phyloP scores from a whole-genome alignment of 35 echinoderm and acorn worm genomes.

The Eucidaris tribuloides region DNA sequence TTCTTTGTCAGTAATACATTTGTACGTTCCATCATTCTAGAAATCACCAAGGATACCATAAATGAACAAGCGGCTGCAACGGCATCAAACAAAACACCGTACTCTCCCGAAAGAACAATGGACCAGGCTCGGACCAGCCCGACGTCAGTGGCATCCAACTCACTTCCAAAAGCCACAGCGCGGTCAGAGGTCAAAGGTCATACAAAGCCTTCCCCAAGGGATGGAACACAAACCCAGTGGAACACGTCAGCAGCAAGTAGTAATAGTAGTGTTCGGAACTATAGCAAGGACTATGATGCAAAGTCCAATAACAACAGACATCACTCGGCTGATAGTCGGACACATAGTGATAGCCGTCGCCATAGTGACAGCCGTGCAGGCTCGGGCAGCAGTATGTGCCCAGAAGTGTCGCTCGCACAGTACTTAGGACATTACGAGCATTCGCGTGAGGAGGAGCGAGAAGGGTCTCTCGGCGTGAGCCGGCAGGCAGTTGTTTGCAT shows the following conservation, averaged over 20 bases:
- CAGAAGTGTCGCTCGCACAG: neutral
- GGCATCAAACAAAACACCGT: neutral
- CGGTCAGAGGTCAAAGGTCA: neutral
- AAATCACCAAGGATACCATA: constrained; percentile 15
- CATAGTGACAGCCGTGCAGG: constrained; percentile 14
- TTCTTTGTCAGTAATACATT: too few species aligned
- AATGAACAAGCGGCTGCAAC: neutral
- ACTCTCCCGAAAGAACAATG: neutral
- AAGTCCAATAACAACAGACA: constrained; percentile 51
- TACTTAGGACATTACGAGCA: too few species aligned
- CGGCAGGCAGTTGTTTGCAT: constrained; percentile 79
- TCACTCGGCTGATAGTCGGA: constrained; percentile 2
- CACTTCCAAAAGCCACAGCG: neutral
- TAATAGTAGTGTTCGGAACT: neutral
- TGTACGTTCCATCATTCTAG: too few species aligned
- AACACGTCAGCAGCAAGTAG: constrained; percentile 15
- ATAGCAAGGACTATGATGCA: constrained; percentile 41
- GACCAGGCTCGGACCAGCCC: neutral
- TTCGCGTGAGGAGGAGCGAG: constrained; percentile 59
- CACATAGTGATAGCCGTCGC: neutral
- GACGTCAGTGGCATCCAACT: neutral
- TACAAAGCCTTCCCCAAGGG: constrained; percentile 3
- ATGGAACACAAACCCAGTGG: neutral
- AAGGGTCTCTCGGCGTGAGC: constrained; percentile 66
- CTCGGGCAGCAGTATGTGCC: neutral